These are phyloP conservation scores for Petrophora chlorosata DNA, from an alignment of 2,888 invertebrate genomes.

Conservation along the genomic window DNA sequence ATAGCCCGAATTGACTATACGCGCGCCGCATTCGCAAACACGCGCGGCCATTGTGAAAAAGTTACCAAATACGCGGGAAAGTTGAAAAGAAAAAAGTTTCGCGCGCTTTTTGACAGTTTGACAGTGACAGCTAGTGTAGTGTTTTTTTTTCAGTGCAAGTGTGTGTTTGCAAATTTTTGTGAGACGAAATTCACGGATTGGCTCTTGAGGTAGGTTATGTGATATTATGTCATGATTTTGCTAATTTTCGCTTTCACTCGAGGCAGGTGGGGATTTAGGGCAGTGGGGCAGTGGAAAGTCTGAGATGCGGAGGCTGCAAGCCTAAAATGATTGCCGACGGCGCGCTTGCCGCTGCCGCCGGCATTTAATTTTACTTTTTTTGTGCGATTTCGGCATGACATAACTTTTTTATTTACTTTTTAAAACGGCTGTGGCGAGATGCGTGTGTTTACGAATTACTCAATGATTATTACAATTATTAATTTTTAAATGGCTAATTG, in stretches of 20 bases:
- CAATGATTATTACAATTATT: background rate
- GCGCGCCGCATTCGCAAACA: conserved; percentile 22
- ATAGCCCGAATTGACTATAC: conserved; percentile 47
- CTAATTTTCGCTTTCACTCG: conserved; percentile 62
- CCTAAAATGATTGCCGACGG: conserved; percentile 23
- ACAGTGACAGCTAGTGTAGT: conserved; percentile 25
- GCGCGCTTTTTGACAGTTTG: conserved; percentile 22
- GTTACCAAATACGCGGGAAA: conserved; percentile 20
- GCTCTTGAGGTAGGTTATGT: conserved; percentile 48
- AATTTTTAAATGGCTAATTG: too few species aligned
- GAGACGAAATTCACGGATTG: conserved; percentile 33
- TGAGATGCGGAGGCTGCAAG: conserved; percentile 48
- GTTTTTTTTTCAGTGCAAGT: conserved; percentile 18
- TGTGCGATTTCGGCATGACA: background rate
- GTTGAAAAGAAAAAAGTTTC: conserved; percentile 17
- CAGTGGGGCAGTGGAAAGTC: conserved; percentile 62
- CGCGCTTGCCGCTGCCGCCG: background rate
- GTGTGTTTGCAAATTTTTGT: conserved; percentile 18
- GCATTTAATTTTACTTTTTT: conserved; percentile 18
- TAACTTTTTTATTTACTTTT: background rate
- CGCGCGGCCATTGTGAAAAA: conserved; percentile 26
- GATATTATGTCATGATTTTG: conserved; percentile 62
- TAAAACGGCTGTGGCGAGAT: background rate
- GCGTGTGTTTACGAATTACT: background rate
- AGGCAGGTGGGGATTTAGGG: conserved; percentile 49